These are phyloP conservation scores for Periophthalmus magnuspinnatus DNA, from an alignment of 2,797 vertebrate species.

Conservation along the genomic window DNA sequence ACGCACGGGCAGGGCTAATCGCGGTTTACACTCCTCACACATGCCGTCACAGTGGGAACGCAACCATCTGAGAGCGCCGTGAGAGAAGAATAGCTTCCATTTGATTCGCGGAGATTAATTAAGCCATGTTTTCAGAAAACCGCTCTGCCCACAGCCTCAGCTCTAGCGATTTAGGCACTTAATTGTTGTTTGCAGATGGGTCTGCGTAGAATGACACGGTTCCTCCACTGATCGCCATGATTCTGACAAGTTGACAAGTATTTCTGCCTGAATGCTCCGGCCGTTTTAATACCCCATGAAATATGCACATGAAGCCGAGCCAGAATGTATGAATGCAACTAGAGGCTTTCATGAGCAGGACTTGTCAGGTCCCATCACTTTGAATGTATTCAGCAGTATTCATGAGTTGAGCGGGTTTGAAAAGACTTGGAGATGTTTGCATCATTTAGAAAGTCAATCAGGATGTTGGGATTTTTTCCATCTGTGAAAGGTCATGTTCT, in stretches of 20 bases:
- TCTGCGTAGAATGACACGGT: constrained; percentile 40
- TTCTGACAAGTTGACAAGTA: constrained; percentile 54
- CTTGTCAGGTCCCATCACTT: constrained; percentile 66
- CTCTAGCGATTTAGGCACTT: constrained; percentile 43
- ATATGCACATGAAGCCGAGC: constrained; percentile 13
- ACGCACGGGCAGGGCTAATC: constrained; percentile 46
- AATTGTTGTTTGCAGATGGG: constrained; percentile 56
- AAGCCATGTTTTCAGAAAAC: constrained; percentile 61
- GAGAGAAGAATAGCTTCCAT: constrained; percentile 66
- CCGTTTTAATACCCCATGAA: constrained; percentile 59
- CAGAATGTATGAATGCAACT: constrained; percentile 33
- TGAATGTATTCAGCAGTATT: constrained; percentile 63
- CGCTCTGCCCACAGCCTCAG: constrained; percentile 53
- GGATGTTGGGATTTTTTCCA: not conserved
- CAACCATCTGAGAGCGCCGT: constrained; percentile 56
- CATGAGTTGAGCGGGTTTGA: constrained; percentile 59
- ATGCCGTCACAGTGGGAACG: constrained; percentile 37
- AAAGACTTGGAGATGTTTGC: constrained; percentile 64
- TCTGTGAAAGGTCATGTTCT: not conserved
- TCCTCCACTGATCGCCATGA: constrained; percentile 31
- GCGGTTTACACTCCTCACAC: constrained; percentile 38
- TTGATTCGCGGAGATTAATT: constrained; percentile 78
- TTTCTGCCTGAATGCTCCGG: constrained; percentile 44
- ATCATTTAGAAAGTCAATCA: constrained; percentile 52
- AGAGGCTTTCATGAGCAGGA: constrained; percentile 59